These are phyloP conservation scores for Stratiolaelaps scimitus DNA, from an alignment of 1,140 invertebrate species.

Conservation along the genomic window DNA sequence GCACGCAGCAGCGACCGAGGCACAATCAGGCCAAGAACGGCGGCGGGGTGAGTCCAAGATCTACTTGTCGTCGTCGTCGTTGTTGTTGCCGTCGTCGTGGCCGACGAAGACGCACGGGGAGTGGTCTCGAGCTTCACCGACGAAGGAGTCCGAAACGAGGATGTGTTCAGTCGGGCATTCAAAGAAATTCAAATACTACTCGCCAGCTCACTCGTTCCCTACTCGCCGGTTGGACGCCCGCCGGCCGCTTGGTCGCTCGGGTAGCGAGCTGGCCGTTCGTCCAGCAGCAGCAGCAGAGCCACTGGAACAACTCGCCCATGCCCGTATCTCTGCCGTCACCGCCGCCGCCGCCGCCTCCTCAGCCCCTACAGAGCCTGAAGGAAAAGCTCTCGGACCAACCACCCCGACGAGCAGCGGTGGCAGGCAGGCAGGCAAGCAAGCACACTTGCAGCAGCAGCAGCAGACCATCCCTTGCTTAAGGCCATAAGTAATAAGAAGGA, in stretches of 20 bases:
- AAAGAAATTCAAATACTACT: conserved; percentile 28
- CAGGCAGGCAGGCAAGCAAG: not conserved
- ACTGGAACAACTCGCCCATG: too few species aligned
- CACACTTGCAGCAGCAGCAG: not conserved
- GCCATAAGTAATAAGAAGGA: conserved; percentile 27
- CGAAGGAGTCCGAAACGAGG: too few species aligned
- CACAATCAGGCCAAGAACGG: too few species aligned
- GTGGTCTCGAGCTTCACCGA: too few species aligned
- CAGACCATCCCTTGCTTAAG: conserved; percentile 3
- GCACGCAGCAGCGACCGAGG: too few species aligned
- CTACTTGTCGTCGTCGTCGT: too few species aligned
- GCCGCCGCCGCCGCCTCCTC: not conserved
- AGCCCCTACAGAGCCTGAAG: not conserved
- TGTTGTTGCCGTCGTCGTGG: too few species aligned
- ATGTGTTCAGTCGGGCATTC: conserved; percentile 25
- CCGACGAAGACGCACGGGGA: too few species aligned
- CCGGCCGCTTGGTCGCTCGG: not conserved
- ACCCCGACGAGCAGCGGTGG: not conserved
- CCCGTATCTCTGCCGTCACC: too few species aligned
- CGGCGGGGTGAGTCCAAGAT: too few species aligned
- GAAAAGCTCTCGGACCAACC: not conserved
- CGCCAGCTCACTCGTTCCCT: not conserved
- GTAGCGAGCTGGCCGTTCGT: not conserved
- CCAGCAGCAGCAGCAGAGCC: too few species aligned
- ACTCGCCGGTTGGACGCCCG: conserved; percentile 3